Base-by-base conservation (phyloP, 2,888 invertebrate genomes). In the Trichogramma evanescens region DNA sequence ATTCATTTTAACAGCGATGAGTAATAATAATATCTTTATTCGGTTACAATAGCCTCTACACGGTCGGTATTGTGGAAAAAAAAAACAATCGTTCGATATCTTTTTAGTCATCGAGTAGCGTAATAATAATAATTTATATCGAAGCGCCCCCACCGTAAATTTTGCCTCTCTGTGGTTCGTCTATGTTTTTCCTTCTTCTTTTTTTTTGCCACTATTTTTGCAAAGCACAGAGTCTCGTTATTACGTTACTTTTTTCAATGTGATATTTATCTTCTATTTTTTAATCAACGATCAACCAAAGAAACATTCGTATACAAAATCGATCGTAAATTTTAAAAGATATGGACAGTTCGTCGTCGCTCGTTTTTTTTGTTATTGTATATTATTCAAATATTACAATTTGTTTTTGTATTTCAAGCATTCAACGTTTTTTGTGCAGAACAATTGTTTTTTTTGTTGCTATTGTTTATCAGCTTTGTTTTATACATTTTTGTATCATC, bases 351-450 rank as follows among this genome's bases (percentile, higher is more conserved):
- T 54, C 49, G 46, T 54, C 59, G 54, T 42, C 38, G 26, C 42
- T 51, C 51, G 45, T 51, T 53, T 56, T 9, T 10, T 26, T 26
- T 26, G 26, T 26, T 26, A 26, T 26, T 26, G 26, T 26, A 26
- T 26, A 26, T 26, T 26, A 26, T 26, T 26, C 26, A 26, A 26
- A 26, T 1, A 26, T 26, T 26, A 26, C 26, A 26, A 1, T 26
- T 26, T 26, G 26, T 26, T 26, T 26, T 26, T 26, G 26, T 26
- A 26, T 26, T 26, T 26, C 26, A 26, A 26, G 26, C 26, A 26
- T 26, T 26, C 26, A 26, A 26, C 72, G 68, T 72, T 67, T 68
- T 67, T 73, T 74, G 74, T 74, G 74, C 73, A 74, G 73, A 73
- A 72, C 69, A 72, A 71, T 66, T 69, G 66, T 69, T 69, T 26